Base-by-base conservation (phyloP, 2,797 vertebrate genomes). In the Cossypha caffra region DNA sequence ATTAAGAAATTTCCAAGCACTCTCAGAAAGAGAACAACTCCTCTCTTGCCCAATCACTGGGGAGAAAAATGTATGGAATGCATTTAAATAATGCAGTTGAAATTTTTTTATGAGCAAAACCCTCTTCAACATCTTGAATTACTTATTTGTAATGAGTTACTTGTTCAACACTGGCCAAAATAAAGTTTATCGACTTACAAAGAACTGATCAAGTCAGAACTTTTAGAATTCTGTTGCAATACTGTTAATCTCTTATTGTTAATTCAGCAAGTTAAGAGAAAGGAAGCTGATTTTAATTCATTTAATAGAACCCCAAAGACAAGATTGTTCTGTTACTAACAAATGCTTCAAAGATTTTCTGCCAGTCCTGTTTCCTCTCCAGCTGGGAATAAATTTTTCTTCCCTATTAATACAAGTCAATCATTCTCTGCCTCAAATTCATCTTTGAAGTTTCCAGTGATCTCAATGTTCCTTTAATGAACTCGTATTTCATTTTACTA, bases 331-430 rank as follows among this genome's bases (percentile, higher is more conserved):
- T 91, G 85, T 88, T 90, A 90, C 42, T 93, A 96, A 97, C 95
- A 97, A 97, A 95, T 88, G 95, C 91, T 95, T 97, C 95, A 96
- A 97, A 96, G 92, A 93, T 94, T 92, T 96, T 96, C 74, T 95
- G 89, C 91, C 92, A 95, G 64, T 95, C 80, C 82, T 79, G 50
- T 95, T 95, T 96, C 92, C 96, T 95, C 93, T 96, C 96, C 93
- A 97, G 93, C 96, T 96, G 95, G 94, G 82, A 97, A 97, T 87
- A 95, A 97, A 95, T 54, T 96, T 95, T 94, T 57, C 50, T 78
- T 81, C 63, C 66, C 66, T 69, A 54, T 90, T 97, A 96, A 93
- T 86, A 93, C 72, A 96, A 96, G 77, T 95, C 95, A 96, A 96
- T 97, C 95, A 96, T 96, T 97, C 86, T 95, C 68, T 95, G 91